phyloP scores from a whole-genome alignment of 2,113 vertebrate species.

The Fregata magnificens region DNA sequence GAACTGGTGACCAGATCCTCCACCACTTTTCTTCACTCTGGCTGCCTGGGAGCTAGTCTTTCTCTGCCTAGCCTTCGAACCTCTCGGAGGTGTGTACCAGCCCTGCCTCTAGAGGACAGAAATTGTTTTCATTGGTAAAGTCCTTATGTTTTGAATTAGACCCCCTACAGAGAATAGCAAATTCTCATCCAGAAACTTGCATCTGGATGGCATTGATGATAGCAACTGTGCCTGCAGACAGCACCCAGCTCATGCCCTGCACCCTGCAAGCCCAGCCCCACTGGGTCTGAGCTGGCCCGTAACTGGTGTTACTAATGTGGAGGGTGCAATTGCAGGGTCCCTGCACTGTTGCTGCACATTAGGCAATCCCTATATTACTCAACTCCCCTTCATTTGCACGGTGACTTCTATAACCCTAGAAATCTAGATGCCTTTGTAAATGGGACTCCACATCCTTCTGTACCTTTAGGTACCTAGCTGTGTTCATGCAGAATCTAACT shows the following conservation, averaged over 20 bases:
- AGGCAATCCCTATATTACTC: background rate
- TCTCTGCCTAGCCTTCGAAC: background rate
- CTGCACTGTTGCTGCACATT: background rate
- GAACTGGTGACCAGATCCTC: background rate
- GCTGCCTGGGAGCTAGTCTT: background rate
- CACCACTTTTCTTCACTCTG: background rate
- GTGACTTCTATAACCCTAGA: background rate
- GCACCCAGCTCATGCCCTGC: rapidly evolving
- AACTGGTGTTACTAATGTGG: background rate
- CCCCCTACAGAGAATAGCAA: rapidly evolving
- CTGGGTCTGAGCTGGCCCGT: background rate
- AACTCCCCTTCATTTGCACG: rapidly evolving
- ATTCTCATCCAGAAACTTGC: background rate
- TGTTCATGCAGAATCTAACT: background rate
- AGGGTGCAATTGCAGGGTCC: background rate
- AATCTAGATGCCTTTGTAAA: background rate
- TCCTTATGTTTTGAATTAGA: background rate
- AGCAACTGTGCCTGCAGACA: background rate
- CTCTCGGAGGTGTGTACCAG: background rate
- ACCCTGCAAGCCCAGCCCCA: background rate
- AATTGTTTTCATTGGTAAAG: background rate
- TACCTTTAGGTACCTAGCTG: background rate
- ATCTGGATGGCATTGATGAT: background rate
- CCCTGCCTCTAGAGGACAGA: background rate
- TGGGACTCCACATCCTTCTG: background rate